Percentiles rank a stretch among this genome's conserved stretches.
These are phyloP conservation scores for Melangyna quadrimaculata DNA, from an alignment of 2,888 invertebrate genomes.

Conservation along the genomic window DNA sequence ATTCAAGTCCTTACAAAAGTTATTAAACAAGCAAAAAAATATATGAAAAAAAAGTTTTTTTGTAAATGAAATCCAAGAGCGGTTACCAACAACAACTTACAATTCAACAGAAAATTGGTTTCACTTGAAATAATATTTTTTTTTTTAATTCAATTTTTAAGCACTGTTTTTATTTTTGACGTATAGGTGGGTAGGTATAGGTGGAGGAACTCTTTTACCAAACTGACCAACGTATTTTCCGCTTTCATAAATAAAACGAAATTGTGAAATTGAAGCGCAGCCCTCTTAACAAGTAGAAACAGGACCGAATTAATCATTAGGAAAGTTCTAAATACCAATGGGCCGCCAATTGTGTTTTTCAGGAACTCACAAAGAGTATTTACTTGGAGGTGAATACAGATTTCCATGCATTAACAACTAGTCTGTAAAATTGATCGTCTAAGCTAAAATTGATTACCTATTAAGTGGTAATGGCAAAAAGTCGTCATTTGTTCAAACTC, in stretches of 20 bases:
- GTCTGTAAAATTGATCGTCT: no score
- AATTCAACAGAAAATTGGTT: slow-evolving; percentile 66
- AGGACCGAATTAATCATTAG: not conserved
- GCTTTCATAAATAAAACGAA: slow-evolving; percentile 70
- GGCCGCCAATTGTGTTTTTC: not conserved
- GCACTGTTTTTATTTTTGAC: slow-evolving; percentile 65
- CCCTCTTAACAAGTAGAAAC: slow-evolving; percentile 52
- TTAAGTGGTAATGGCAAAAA: no score
- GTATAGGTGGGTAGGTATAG: not conserved
- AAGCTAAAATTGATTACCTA: no score
- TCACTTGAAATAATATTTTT: slow-evolving; percentile 38
- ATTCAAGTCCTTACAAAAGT: slow-evolving; percentile 15
- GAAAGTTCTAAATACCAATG: not conserved
- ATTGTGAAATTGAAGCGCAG: slow-evolving; percentile 69
- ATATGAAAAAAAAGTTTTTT: slow-evolving; percentile 25
- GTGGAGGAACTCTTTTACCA: slow-evolving; percentile 37
- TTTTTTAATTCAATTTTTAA: slow-evolving; percentile 50
- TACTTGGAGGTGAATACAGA: no score
- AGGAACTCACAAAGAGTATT: not conserved
- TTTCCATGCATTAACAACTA: no score
- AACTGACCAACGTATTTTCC: slow-evolving; percentile 71
- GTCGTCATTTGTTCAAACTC: no score
- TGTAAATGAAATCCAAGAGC: slow-evolving; percentile 41
- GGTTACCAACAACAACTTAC: slow-evolving; percentile 43
- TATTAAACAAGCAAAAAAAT: slow-evolving; percentile 7